Conservation (phyloP, 92 coral and sea anemone genomes). For the Blastomussa wellsi region DNA sequence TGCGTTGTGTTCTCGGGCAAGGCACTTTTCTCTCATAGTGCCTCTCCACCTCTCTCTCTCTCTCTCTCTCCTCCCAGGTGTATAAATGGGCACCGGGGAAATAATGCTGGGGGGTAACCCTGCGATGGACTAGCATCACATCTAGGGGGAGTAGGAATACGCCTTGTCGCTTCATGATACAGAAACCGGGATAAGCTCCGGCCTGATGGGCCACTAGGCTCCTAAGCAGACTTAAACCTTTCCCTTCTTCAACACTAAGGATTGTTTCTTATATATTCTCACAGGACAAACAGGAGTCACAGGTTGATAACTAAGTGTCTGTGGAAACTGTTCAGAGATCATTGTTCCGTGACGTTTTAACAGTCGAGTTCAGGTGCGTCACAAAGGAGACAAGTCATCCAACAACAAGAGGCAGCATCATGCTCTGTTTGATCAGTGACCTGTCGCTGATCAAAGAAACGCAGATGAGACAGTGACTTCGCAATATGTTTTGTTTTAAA, state of each 20-base stretch:
- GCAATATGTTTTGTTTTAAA: background rate
- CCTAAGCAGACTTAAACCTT: no score
- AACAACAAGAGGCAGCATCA: background rate
- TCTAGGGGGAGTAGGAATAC: no score
- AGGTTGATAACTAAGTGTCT: background rate
- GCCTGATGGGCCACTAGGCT: no score
- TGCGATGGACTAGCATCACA: no score
- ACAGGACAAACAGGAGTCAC: constrained; percentile 9
- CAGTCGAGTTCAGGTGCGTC: background rate
- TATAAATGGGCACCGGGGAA: no score
- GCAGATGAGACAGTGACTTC: background rate
- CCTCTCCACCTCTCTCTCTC: no score
- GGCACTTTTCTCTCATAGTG: no score
- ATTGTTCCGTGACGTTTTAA: background rate
- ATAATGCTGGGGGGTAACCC: no score
- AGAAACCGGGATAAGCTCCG: no score
- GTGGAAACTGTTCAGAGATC: background rate
- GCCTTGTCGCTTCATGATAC: no score
- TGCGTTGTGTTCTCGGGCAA: no score
- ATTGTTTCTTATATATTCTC: background rate
- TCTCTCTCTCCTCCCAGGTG: no score
- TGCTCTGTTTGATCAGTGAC: background rate
- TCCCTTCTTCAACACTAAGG: background rate
- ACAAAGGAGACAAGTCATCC: background rate
- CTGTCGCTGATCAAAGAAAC: background rate